Conservation (phyloP, 2,888 invertebrate species). For the Trachelus stipa region DNA sequence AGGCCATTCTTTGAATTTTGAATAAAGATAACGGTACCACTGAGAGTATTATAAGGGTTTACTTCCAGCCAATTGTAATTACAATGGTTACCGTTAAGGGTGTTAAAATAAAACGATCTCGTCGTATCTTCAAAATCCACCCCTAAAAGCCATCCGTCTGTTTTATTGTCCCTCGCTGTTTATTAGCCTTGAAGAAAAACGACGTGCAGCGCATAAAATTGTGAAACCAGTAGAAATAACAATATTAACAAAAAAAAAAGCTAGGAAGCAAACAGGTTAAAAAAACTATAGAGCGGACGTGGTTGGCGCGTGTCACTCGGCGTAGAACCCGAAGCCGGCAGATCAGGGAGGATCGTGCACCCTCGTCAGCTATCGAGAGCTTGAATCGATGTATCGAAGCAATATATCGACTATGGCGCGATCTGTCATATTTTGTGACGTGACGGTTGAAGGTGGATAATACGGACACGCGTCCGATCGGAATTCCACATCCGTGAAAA, state of each 20-base stretch:
- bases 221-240: neutral
- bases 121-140: neutral
- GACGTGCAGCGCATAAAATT: neutral
- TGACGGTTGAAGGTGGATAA: constrained; percentile 1
- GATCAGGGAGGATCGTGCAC: neutral
- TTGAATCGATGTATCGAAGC: constrained; percentile 8
- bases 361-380: constrained; percentile 7
- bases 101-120: neutral
- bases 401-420: constrained; percentile 7
- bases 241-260: neutral
- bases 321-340: neutral
- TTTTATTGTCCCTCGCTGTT: neutral
- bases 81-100: neutral
- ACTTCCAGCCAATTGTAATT: neutral
- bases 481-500: neutral
- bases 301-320: constrained; percentile 1
- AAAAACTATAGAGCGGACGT: neutral
- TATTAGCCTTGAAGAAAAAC: neutral
- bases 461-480: constrained; percentile 1
- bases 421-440: constrained; percentile 7
- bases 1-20: neutral
- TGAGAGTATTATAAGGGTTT: neutral
- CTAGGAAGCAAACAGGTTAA: neutral
- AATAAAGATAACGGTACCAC: neutral
- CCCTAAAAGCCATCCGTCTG: neutral